These are phyloP conservation scores for Caenorhabditis angaria DNA, from an alignment of 2,888 invertebrate genomes.

Conservation along the genomic window DNA sequence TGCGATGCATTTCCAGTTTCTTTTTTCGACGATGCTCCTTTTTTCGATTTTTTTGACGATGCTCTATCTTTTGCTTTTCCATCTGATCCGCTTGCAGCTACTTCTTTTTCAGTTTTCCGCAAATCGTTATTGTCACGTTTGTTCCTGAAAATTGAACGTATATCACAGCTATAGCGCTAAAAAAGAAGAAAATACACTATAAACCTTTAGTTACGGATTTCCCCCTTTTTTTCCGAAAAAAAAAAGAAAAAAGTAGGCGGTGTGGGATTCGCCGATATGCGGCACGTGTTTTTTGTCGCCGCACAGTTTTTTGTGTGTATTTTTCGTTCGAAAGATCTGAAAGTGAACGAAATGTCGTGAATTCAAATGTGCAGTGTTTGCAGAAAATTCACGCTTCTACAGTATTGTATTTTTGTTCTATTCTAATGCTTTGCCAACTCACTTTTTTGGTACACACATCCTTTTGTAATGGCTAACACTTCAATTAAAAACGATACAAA, in stretches of 20 bases:
- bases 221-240: neutral
- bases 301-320: too few species aligned
- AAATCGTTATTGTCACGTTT: constrained; percentile 10
- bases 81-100: neutral
- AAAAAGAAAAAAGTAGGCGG: too few species aligned
- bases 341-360: too few species aligned
- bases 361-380: too few species aligned
- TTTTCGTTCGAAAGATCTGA: too few species aligned
- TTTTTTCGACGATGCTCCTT: neutral
- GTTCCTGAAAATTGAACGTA: constrained; percentile 1
- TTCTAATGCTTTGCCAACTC: constrained; percentile 3
- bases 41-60: neutral
- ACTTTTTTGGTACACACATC: constrained; percentile 31
- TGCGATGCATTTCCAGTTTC: neutral
- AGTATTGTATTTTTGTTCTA: neutral
- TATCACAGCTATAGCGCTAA: neutral
- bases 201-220: neutral
- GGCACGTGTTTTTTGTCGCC: too few species aligned
- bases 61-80: neutral
- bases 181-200: neutral
- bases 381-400: too few species aligned
- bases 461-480: constrained; percentile 2
- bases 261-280: too few species aligned
- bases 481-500: constrained; percentile 6
- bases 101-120: neutral